phyloP scores from a whole-genome alignment of 2,797 vertebrate genomes.

The Aselliscus stoliczkanus region DNA sequence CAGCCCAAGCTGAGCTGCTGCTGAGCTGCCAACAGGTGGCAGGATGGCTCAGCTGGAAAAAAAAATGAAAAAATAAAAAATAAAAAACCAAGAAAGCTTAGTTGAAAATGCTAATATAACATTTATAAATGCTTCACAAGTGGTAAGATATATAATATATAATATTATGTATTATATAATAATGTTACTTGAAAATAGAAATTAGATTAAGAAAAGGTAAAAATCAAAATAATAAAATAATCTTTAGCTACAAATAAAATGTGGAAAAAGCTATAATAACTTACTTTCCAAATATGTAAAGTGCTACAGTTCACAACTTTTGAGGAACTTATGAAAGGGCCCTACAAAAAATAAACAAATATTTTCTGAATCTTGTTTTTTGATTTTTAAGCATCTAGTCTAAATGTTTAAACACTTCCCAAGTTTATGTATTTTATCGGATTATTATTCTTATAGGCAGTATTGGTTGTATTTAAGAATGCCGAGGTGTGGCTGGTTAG shows the following conservation, averaged over 20 bases:
- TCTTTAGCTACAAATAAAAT: conserved; percentile 26
- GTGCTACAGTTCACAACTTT: neutral
- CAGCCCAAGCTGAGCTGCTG: too few relatives aligned
- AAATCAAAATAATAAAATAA: neutral
- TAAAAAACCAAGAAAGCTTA: neutral
- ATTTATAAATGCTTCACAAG: neutral
- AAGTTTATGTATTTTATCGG: neutral
- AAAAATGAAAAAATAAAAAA: too few relatives aligned
- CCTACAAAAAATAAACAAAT: neutral
- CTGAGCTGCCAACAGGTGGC: too few relatives aligned
- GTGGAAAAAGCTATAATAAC: neutral
- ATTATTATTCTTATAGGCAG: neutral
- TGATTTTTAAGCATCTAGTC: neutral
- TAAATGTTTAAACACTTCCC: conserved; percentile 12
- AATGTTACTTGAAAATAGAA: conserved; percentile 23
- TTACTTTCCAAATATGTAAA: neutral
- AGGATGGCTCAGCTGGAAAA: too few relatives aligned
- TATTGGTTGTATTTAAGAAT: neutral
- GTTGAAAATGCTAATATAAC: conserved; percentile 16
- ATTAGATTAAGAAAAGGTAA: conserved; percentile 1
- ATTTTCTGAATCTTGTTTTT: neutral
- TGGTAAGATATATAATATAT: neutral
- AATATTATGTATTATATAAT: too few relatives aligned
- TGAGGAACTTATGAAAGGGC: neutral
- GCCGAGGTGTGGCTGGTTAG: too few relatives aligned